Conservation (phyloP, 2,888 invertebrate genomes). For the Dusona sp. region DNA sequence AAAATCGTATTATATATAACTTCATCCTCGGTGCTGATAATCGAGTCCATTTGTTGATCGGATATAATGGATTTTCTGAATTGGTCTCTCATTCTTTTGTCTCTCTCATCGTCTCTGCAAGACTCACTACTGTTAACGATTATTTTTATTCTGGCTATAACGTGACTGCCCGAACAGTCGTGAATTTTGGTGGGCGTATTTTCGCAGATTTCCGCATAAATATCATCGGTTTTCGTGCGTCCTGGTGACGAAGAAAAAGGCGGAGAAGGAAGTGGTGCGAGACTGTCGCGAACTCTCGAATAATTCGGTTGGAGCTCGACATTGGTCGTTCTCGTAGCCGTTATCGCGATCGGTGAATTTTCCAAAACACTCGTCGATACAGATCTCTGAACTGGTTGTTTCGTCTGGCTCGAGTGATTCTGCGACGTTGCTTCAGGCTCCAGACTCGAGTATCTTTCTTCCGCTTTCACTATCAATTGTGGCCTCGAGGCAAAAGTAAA, state of each 20-base stretch:
- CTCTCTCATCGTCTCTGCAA: constrained; percentile 63
- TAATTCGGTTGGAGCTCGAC: constrained; percentile 82
- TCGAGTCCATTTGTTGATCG: constrained; percentile 78
- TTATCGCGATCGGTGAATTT: constrained; percentile 72
- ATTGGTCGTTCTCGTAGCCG: constrained; percentile 17
- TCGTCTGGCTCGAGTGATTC: constrained; percentile 71
- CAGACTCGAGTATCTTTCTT: constrained; percentile 82
- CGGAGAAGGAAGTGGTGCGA: constrained; percentile 78
- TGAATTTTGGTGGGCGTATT: constrained; percentile 71
- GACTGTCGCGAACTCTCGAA: constrained; percentile 81
- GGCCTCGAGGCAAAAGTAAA: constrained; percentile 83
- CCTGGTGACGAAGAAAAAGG: constrained; percentile 69
- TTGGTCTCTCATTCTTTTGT: constrained; percentile 72
- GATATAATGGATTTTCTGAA: constrained; percentile 71
- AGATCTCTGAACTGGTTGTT: constrained; percentile 82
- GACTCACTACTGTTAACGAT: constrained; percentile 79
- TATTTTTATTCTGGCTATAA: constrained; percentile 82
- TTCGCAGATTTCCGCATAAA: constrained; percentile 83
- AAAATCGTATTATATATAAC: constrained; percentile 83
- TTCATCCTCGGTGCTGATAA: constrained; percentile 81
- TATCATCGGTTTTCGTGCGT: constrained; percentile 79
- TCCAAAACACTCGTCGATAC: constrained; percentile 82
- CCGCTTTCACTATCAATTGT: constrained; percentile 81
- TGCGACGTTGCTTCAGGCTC: constrained; percentile 81
- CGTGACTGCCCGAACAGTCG: constrained; percentile 81